Evolutionary conservation across 2,797 vertebrate genomes (phyloP).

Genomic region (Leontopithecus rosalia): DNA sequence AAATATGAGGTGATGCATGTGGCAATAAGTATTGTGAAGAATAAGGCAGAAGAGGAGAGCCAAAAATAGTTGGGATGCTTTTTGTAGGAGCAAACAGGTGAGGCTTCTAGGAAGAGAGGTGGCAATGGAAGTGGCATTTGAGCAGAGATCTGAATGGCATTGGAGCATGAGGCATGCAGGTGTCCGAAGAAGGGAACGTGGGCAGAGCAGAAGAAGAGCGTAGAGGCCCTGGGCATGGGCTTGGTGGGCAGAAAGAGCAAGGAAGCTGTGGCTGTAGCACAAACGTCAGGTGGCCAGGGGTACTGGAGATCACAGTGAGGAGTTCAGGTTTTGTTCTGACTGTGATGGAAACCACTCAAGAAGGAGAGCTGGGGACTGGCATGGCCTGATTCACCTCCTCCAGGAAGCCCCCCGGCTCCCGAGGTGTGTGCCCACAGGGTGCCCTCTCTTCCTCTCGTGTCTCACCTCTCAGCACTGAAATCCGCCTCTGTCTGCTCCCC

Average conservation of each 20-base stretch:
- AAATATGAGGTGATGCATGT: background rate
- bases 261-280: background rate
- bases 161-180: background rate
- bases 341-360: background rate
- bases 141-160: background rate
- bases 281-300: background rate
- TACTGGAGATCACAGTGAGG: background rate
- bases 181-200: background rate
- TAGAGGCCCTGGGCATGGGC: background rate
- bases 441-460: background rate
- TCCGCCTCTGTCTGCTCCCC: background rate
- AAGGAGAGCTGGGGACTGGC: background rate
- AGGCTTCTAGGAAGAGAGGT: background rate
- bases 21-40: background rate
- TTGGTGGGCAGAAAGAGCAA: background rate
- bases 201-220: background rate
- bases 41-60: background rate
- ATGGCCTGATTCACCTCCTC: background rate
- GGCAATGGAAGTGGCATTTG: background rate
- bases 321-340: background rate
- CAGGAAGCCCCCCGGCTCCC: background rate
- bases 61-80: background rate
- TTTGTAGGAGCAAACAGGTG: background rate
- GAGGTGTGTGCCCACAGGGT: background rate
- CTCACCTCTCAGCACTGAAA: background rate